These are phyloP conservation scores for Chloroclystis v-ata DNA, from an alignment of 2,888 invertebrate species.

Conservation along the genomic window DNA sequence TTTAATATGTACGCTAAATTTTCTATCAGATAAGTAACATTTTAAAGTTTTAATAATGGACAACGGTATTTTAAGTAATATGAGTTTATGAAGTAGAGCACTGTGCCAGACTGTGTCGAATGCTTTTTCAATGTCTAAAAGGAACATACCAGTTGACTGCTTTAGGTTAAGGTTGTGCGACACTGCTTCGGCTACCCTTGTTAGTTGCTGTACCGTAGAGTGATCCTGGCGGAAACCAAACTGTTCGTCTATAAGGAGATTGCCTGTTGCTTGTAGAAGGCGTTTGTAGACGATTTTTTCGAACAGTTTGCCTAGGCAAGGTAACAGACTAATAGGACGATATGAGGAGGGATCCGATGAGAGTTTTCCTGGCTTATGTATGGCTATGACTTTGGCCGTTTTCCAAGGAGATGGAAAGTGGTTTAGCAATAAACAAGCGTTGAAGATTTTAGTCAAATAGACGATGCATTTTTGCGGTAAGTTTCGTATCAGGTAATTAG, in stretches of 20 bases:
- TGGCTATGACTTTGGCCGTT: constrained; percentile 5
- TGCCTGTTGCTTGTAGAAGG: background rate
- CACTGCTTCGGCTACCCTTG: constrained; percentile 2
- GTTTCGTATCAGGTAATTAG: constrained; percentile 4
- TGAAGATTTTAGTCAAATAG: constrained; percentile 4
- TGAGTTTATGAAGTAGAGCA: background rate
- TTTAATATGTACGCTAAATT: background rate
- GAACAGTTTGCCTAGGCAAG: constrained; percentile 5
- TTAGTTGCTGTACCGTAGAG: constrained; percentile 5
- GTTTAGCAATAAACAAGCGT: constrained; percentile 1
- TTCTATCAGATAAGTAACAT: background rate
- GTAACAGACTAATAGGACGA: constrained; percentile 8
- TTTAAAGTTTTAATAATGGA: background rate
- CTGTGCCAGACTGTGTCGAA: constrained; percentile 3
- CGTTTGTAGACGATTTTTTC: constrained; percentile 8
- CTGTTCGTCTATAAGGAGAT: constrained; percentile 4
- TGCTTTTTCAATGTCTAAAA: constrained; percentile 3
- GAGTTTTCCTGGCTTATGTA: constrained; percentile 7
- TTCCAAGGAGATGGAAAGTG: constrained; percentile 6
- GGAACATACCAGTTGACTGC: constrained; percentile 5
- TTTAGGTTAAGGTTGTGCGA: constrained; percentile 1
- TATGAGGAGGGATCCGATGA: background rate
- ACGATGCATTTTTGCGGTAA: constrained; percentile 5
- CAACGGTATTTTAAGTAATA: background rate
- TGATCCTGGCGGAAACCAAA: constrained; percentile 6